Base-by-base conservation (phyloP, 2,888 invertebrate species). In the Dynastes grantii region DNA sequence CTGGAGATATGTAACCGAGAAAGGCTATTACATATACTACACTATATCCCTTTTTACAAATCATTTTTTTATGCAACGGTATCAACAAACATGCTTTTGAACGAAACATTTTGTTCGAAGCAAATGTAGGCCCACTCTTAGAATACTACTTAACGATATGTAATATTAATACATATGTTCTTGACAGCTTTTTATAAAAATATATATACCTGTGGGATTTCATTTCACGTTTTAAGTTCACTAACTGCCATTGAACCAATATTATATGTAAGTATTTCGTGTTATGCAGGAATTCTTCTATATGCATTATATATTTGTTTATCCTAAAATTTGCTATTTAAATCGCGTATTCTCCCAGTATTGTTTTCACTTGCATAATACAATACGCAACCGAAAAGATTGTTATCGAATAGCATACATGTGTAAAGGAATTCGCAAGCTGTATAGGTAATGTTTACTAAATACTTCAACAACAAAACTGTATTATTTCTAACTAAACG, bases 231-330 rank as follows among this genome's bases (percentile, higher is more conserved):
- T 3, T n/a, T 13, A 32, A 70, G 77, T 77, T 77, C 77, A 77
- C 58, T 45, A 68, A 77, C 68, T 37, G 16, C 40, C 76, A 55
- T 76, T 76, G 68, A 76, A 77, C 70, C 40, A 68, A 67, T 67
- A 77, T 77, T 45, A 45, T 45, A n/a, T 64, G 37, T 45, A 77
- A 53, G 55, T n/a, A 70, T 68, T 77, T 58, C 37, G 40, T 68
- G 51, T 51, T n/a, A 27, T 65, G 65, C 61, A 76, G 51, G 64
- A 64, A 76, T 64, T 64, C 45, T 64, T 45, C 64, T 27, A 65
- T 63, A 49, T 65, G 51, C 76, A 65, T 65, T 76, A 49, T 37
- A 64, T 29, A 2, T 29, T 64, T 29, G 9, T 29, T 64, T 37
- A 37, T n/a, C 32, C 37, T 64, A 70, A 70, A 29, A 37, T 68